phyloP scores from a whole-genome alignment of 2,888 invertebrate species.

The Hemithea aestivaria region DNA sequence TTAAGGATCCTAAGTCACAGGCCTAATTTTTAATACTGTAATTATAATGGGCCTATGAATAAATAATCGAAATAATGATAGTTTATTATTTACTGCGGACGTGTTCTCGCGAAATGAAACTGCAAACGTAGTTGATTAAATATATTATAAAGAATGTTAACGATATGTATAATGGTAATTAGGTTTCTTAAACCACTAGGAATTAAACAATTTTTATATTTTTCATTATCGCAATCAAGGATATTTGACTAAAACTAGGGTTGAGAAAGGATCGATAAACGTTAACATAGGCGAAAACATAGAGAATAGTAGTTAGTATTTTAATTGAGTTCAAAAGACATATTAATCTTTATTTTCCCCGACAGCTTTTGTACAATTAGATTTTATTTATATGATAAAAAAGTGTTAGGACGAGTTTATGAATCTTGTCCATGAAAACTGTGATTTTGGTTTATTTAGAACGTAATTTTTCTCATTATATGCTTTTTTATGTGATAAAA shows the following conservation, averaged over 20 bases:
- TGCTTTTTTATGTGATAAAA: constrained; percentile 73
- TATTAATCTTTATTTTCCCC: constrained; percentile 47
- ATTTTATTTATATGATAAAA: constrained; percentile 69
- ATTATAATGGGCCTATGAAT: constrained; percentile 67
- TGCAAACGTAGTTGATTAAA: constrained; percentile 51
- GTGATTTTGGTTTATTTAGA: constrained; percentile 77
- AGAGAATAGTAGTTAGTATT: constrained; percentile 61
- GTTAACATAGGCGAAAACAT: constrained; percentile 53
- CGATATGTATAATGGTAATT: constrained; percentile 63
- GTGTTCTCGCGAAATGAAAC: constrained; percentile 23
- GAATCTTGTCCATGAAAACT: constrained; percentile 71
- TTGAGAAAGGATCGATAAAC: constrained; percentile 36
- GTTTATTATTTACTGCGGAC: constrained; percentile 22
- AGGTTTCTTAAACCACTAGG: constrained; percentile 76
- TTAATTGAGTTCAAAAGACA: constrained; percentile 71
- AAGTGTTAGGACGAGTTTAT: constrained; percentile 64
- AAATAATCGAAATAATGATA: constrained; percentile 61
- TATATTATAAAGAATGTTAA: constrained; percentile 69
- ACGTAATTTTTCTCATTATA: constrained; percentile 61
- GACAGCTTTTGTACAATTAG: constrained; percentile 56
- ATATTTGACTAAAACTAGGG: constrained; percentile 64
- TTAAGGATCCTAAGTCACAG: constrained; percentile 49
- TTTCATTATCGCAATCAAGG: constrained; percentile 72
- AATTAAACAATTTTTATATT: constrained; percentile 73
- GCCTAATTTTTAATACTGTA: constrained; percentile 68